Conservation (phyloP, 1,140 invertebrate species). For the Drosophila funebris region DNA sequence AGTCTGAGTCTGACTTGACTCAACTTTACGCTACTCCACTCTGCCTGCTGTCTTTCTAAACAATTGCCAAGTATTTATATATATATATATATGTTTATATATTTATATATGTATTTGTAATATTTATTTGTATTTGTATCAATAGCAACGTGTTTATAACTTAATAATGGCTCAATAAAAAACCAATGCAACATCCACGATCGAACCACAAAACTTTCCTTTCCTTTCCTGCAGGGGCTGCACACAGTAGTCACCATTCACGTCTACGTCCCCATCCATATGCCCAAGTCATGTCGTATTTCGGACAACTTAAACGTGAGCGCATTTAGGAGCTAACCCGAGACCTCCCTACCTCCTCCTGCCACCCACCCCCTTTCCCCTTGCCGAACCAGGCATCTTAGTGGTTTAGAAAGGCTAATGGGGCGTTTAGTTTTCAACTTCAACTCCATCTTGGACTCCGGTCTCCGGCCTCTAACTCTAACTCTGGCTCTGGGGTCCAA, state of each 20-base stretch:
- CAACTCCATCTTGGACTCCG: neutral
- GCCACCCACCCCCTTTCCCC: too few relatives aligned
- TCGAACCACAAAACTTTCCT: conserved; percentile 53
- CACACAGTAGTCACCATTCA: conserved; percentile 52
- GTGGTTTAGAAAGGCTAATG: conserved; percentile 77
- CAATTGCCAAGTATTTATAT: conserved; percentile 30
- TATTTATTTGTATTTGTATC: conserved; percentile 81
- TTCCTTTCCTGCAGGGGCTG: conserved; percentile 53
- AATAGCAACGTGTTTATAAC: conserved; percentile 80
- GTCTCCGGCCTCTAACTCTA: too few relatives aligned
- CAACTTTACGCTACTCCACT: conserved; percentile 27
- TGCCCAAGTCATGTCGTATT: conserved; percentile 46
- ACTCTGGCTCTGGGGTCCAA: conserved; percentile 13
- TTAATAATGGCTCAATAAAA: conserved; percentile 81
- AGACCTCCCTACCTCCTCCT: too few relatives aligned
- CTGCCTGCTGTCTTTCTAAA: conserved; percentile 43
- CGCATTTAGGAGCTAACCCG: conserved; percentile 50
- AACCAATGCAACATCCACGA: conserved; percentile 60
- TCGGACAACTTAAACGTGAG: conserved; percentile 77
- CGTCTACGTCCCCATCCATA: conserved; percentile 1
- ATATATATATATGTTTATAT: neutral
- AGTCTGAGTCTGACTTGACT: conserved; percentile 17
- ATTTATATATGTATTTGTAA: conserved; percentile 4
- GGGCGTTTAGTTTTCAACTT: conserved; percentile 68
- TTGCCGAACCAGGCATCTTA: conserved; percentile 1